A percentile compares a stretch with the other conserved stretches of the same genome.
Conservation (phyloP, 2,113 vertebrate genomes). For the Brevimyrus niger region DNA sequence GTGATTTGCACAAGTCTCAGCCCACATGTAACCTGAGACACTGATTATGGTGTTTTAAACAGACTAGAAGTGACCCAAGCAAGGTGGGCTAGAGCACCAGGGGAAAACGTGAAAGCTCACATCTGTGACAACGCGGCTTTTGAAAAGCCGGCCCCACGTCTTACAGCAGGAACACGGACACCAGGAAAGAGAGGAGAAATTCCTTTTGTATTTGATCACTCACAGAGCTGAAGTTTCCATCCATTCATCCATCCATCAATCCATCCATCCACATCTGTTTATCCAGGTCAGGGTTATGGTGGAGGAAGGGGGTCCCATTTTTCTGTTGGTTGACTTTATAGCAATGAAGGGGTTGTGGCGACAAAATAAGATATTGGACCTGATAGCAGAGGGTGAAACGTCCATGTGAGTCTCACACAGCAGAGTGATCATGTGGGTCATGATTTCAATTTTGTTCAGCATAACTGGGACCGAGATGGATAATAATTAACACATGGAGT, state of each 20-base stretch:
- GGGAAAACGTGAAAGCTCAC: background rate
- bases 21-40: background rate
- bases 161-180: background rate
- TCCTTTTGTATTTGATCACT: background rate
- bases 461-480: background rate
- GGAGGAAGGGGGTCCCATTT: background rate
- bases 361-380: background rate
- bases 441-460: constrained; percentile 3
- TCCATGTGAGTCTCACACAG: background rate
- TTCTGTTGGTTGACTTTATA: background rate
- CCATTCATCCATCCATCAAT: background rate
- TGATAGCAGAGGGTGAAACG: background rate
- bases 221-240: background rate
- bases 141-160: background rate
- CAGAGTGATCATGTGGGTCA: background rate
- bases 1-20: background rate
- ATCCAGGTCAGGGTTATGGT: background rate
- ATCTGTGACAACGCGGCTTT: background rate
- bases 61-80: background rate
- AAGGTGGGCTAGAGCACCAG: background rate
- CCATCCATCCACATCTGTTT: background rate
- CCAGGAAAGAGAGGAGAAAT: background rate
- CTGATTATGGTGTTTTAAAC: background rate
- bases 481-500: constrained; percentile 10
- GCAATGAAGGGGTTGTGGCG: background rate